phyloP scores from a whole-genome alignment of 2,797 vertebrate genomes.

The Leuciscus waleckii region DNA sequence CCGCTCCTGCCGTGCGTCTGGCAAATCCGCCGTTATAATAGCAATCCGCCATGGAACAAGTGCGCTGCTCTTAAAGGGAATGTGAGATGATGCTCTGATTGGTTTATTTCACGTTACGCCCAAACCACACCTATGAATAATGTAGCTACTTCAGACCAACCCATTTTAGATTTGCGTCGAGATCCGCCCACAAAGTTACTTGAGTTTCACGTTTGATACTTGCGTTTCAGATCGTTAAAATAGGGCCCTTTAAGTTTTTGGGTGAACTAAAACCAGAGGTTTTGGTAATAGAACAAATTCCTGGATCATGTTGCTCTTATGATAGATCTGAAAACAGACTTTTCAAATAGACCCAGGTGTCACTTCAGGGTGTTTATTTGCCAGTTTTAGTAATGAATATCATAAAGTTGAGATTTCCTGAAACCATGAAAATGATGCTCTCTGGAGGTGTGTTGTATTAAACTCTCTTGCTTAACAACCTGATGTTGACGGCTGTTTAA shows the following conservation, averaged over 20 bases:
- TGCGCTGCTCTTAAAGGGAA: too few relatives aligned
- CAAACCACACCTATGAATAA: too few relatives aligned
- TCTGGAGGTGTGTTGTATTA: background rate
- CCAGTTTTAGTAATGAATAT: background rate
- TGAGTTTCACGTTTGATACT: too few relatives aligned
- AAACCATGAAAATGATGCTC: background rate
- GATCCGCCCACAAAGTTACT: too few relatives aligned
- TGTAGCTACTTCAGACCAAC: too few relatives aligned
- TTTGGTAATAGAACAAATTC: background rate
- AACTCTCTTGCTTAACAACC: slow-evolving; percentile 2
- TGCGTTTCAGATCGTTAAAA: too few relatives aligned
- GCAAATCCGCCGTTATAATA: too few relatives aligned
- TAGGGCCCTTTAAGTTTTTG: background rate
- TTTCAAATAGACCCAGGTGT: background rate
- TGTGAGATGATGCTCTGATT: too few relatives aligned
- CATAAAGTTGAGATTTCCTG: background rate
- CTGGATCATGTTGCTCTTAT: background rate
- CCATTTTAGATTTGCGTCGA: too few relatives aligned
- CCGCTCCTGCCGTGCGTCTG: too few relatives aligned
- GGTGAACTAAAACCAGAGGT: background rate
- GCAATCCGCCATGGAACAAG: too few relatives aligned
- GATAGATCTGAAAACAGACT: background rate
- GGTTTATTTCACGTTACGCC: too few relatives aligned
- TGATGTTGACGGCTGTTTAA: background rate
- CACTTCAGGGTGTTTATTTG: background rate